Percentiles rank a stretch among this genome's conserved stretches.
phyloP scores from a whole-genome alignment of 2,113 vertebrate species.

The Peromyscus californicus region DNA sequence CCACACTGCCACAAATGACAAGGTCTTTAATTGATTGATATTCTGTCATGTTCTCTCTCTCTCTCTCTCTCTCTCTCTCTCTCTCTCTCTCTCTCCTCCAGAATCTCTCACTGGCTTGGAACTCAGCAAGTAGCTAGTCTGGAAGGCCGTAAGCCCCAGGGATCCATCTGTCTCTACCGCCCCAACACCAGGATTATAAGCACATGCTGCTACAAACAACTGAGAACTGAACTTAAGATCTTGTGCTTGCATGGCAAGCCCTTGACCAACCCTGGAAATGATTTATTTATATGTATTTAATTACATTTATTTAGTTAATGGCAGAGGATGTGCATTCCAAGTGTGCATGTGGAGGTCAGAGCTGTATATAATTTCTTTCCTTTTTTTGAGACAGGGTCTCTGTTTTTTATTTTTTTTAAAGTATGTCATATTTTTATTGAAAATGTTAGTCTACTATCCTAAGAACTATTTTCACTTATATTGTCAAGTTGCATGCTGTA shows the following conservation, averaged over 20 bases:
- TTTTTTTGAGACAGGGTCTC: neutral
- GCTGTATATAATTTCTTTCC: neutral
- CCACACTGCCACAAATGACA: neutral
- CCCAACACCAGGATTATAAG: neutral
- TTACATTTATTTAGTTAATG: neutral
- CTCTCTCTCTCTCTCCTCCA: neutral
- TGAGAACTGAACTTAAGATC: neutral
- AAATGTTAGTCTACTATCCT: neutral
- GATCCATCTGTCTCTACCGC: neutral
- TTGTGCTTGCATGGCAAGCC: neutral
- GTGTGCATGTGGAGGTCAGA: neutral
- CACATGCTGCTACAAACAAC: neutral
- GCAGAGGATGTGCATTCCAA: neutral
- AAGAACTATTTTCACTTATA: neutral
- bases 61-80: neutral
- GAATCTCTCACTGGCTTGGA: neutral
- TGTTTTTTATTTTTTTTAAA: conserved; percentile 3
- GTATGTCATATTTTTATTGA: conserved; percentile 58
- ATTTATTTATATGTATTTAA: neutral
- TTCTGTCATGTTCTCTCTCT: neutral
- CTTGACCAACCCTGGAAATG: neutral
- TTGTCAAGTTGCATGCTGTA: neutral
- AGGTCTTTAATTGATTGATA: neutral
- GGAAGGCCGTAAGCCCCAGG: neutral
- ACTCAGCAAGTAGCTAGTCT: neutral